Conservation (phyloP, 2,113 vertebrate species). For the Felis chaus region DNA sequence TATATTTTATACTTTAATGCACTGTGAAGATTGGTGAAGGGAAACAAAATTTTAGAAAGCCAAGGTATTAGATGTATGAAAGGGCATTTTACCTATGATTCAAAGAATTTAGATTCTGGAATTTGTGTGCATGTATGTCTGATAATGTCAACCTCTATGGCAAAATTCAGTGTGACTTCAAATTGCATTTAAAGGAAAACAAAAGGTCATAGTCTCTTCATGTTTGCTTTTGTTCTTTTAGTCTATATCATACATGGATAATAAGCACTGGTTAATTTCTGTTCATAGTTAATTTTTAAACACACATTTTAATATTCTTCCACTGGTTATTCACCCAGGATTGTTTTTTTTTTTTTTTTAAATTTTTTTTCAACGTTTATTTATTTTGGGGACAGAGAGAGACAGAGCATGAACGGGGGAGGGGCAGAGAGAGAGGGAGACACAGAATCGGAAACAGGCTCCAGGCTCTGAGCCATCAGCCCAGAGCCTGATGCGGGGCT, state of each 20-base stretch:
- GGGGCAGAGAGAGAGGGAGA: no score
- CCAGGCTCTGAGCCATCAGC: no score
- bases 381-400: no score
- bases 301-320: background rate
- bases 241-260: background rate
- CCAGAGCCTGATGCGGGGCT: no score
- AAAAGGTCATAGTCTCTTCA: background rate
- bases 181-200: background rate
- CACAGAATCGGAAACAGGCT: no score
- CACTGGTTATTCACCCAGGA: background rate
- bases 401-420: no score
- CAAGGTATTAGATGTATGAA: background rate
- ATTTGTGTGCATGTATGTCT: background rate
- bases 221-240: background rate
- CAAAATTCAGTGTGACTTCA: background rate
- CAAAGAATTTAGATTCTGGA: background rate
- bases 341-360: background rate
- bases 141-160: background rate
- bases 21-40: background rate
- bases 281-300: background rate
- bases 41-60: background rate
- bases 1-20: slow-evolving; percentile 56
- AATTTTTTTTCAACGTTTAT: no score
- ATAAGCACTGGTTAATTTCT: background rate
- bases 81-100: background rate